A percentile compares a stretch with the other conserved stretches of the same genome.
These are phyloP conservation scores for Polyploca ridens DNA, from an alignment of 2,888 invertebrate species.

Conservation along the genomic window DNA sequence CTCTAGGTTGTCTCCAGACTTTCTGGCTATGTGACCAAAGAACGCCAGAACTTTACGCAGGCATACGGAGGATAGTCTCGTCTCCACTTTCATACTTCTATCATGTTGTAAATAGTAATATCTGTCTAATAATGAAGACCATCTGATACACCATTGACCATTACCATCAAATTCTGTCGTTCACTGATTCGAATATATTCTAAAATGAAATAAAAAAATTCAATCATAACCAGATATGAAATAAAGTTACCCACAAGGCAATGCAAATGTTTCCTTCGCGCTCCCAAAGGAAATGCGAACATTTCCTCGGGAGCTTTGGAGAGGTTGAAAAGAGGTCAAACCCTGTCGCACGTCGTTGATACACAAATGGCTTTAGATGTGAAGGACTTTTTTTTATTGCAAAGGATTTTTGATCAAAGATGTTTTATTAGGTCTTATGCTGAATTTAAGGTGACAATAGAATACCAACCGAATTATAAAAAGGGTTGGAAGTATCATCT, in stretches of 20 bases:
- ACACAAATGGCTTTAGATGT: too few species aligned
- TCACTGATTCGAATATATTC: neutral
- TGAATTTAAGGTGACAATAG: too few species aligned
- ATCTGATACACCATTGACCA: neutral
- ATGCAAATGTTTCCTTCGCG: neutral
- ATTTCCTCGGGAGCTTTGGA: slow-evolving; percentile 1
- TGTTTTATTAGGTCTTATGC: too few species aligned
- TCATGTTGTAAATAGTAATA: neutral
- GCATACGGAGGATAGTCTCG: too few species aligned
- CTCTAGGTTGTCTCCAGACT: too few species aligned
- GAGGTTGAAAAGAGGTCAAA: slow-evolving; percentile 2
- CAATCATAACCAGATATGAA: neutral
- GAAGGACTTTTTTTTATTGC: too few species aligned
- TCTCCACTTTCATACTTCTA: too few species aligned
- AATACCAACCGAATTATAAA: too few species aligned
- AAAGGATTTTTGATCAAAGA: too few species aligned
- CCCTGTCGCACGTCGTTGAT: neutral
- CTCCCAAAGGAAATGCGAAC: slow-evolving; percentile 3
- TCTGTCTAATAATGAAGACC: neutral
- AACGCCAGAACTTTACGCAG: too few species aligned
- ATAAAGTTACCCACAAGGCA: neutral
- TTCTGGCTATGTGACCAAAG: too few species aligned
- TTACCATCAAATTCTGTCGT: neutral
- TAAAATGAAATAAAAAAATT: neutral
- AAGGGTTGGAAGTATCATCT: too few species aligned